Evolutionary conservation across 2,113 vertebrate genomes (phyloP).

Genomic region (zebrafish (Danio rerio)): DNA sequence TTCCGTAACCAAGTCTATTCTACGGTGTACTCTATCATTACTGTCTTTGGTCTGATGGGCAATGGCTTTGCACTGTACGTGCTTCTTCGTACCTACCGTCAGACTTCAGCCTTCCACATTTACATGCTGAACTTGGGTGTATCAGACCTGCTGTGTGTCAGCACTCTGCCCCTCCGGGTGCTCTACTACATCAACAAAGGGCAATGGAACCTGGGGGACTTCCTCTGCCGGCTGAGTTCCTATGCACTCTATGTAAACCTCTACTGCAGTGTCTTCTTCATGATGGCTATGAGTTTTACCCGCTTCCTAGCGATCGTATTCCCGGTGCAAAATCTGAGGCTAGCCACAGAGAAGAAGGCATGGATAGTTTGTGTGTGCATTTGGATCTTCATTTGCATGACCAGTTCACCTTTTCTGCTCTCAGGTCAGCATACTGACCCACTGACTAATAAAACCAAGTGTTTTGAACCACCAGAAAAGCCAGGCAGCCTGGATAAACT

Average conservation of each 20-base stretch:
- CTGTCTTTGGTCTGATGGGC: slow-evolving; percentile 84
- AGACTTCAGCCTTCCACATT: slow-evolving; percentile 87
- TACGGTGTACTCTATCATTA: slow-evolving; percentile 88
- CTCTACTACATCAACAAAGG: slow-evolving; percentile 88
- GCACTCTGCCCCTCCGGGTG: slow-evolving; percentile 88
- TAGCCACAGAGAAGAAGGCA: slow-evolving; percentile 82
- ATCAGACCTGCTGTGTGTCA: slow-evolving; percentile 90
- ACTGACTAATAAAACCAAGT: slow-evolving; percentile 85
- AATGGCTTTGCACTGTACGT: slow-evolving; percentile 87
- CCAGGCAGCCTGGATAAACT: slow-evolving; percentile 56
- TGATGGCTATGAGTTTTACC: slow-evolving; percentile 95
- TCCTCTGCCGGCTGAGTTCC: slow-evolving; percentile 88
- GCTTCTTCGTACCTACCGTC: slow-evolving; percentile 80
- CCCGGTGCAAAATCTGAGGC: slow-evolving; percentile 84
- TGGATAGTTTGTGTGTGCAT: slow-evolving; percentile 78
- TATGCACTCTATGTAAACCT: slow-evolving; percentile 93
- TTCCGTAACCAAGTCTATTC: slow-evolving; percentile 94
- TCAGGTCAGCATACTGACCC: slow-evolving; percentile 68
- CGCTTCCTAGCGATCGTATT: slow-evolving; percentile 94
- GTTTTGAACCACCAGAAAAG: slow-evolving; percentile 85
- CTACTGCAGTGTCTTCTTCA: slow-evolving; percentile 95
- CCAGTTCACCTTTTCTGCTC: slow-evolving; percentile 84
- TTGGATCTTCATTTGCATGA: slow-evolving; percentile 88
- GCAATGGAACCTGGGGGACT: slow-evolving; percentile 85
- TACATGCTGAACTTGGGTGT: slow-evolving; percentile 94